Base-by-base conservation (phyloP, 1,140 invertebrate genomes). In the Megathymus violae region DNA sequence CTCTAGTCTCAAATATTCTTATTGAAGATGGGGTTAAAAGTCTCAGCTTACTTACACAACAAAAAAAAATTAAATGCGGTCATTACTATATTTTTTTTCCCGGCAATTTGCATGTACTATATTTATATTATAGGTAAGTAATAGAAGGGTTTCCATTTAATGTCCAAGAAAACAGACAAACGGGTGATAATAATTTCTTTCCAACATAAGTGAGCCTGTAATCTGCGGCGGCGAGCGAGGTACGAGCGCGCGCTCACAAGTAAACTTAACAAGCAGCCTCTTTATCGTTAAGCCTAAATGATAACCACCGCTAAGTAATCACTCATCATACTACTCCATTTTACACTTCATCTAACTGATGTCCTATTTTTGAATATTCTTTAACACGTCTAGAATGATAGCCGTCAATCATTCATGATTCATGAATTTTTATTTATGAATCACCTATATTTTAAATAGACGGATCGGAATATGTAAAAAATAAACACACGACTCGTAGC, bases 161-260 rank as follows among this genome's bases (percentile, higher is more conserved):
- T n/a, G n/a, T n/a, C n/a, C n/a, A n/a, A n/a, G n/a, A n/a, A n/a
- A n/a, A n/a, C n/a, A n/a, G n/a, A n/a, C n/a, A n/a, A n/a, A n/a
- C n/a, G n/a, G n/a, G n/a, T n/a, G n/a, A n/a, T n/a, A n/a, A n/a
- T n/a, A n/a, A n/a, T 68, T 46, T 58, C 27, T 17, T 27, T 64
- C 83, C 81, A 78, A 82, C 61, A 80, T 59, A 46, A 62, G 14
- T n/a, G 16, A 68, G 34, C 74, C 48, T 15, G 54, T 82, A 82
- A 80, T 82, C 69, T 67, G 64, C 56, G 15, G 14, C 34, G 34
- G 14, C 74, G 46, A 16, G 14, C 74, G 41, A 64, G 61, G 60
- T 69, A 64, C 78, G 78, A 74, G 78, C 81, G 80, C 82, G 80
- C 79, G 64, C 80, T 77, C 72, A 90, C 88, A 90, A 90, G 88